Conservation (phyloP, 2,113 vertebrate genomes). For the Physeter macrocephalus region DNA sequence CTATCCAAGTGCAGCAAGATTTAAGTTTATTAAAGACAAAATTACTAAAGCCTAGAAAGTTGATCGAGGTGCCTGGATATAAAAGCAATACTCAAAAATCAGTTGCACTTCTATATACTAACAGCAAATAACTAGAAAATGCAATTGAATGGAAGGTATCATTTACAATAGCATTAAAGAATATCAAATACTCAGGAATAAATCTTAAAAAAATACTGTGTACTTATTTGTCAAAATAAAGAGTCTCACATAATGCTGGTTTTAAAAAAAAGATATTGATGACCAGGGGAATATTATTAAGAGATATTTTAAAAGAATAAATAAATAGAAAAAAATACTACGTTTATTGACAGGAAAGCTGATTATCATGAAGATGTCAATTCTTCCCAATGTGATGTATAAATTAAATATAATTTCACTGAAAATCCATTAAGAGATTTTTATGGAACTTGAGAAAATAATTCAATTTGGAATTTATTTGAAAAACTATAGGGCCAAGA, state of each 20-base stretch:
- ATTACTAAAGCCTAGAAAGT: not conserved
- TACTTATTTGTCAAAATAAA: not conserved
- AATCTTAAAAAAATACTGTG: not conserved
- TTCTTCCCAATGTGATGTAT: not conserved
- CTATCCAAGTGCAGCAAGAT: not conserved
- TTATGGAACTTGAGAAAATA: not conserved
- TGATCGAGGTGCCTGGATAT: not conserved
- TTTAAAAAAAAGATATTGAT: not conserved
- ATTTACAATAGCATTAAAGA: not conserved
- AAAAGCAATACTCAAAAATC: not conserved
- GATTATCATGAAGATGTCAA: not conserved
- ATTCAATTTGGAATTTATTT: slow-evolving; percentile 1
- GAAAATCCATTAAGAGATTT: not conserved
- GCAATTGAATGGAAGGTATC: not conserved
- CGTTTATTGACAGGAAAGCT: not conserved
- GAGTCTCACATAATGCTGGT: not conserved
- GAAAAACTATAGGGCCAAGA: not conserved
- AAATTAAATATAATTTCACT: not conserved
- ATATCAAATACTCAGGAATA: not conserved
- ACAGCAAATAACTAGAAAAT: not conserved
- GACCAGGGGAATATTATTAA: not conserved
- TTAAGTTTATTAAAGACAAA: not conserved
- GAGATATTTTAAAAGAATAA: not conserved
- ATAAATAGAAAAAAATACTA: not conserved
- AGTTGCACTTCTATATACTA: not conserved